phyloP scores from a whole-genome alignment of 2,888 invertebrate genomes.

The Cinara cedri region DNA sequence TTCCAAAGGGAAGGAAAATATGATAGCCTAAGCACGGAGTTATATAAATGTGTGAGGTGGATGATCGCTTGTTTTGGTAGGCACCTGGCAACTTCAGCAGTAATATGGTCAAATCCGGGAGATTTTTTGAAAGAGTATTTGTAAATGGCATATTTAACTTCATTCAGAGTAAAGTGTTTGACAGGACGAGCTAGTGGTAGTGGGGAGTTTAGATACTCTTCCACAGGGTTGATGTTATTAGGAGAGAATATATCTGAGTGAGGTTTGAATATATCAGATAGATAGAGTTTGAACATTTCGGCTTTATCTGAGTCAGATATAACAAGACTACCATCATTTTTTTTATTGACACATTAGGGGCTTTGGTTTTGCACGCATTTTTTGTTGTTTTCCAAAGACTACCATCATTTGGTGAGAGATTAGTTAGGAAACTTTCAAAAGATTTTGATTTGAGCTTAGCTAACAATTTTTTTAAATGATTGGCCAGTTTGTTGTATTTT shows the following conservation, averaged over 20 bases:
- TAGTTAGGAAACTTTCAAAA: background rate
- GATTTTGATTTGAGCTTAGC: background rate
- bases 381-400: constrained; percentile 7
- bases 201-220: too few species aligned
- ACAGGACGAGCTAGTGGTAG: too few species aligned
- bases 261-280: constrained; percentile 16
- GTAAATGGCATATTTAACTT: too few species aligned
- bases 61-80: too few species aligned
- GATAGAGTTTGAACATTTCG: too few species aligned
- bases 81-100: too few species aligned
- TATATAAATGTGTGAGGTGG: constrained; percentile 35
- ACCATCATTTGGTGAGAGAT: background rate
- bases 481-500: background rate
- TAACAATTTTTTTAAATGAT: constrained; percentile 3
- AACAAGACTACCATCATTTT: background rate
- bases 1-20: constrained; percentile 60
- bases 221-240: too few species aligned
- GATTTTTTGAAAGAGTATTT: too few species aligned
- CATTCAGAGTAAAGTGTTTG: too few species aligned
- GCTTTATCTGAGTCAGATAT: too few species aligned
- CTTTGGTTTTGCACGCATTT: background rate
- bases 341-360: background rate
- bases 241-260: constrained; percentile 5
- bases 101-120: too few species aligned
- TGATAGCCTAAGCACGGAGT: constrained; percentile 10